Base-by-base conservation (phyloP, 2,797 vertebrate species). In the Sebastes wilsoni region DNA sequence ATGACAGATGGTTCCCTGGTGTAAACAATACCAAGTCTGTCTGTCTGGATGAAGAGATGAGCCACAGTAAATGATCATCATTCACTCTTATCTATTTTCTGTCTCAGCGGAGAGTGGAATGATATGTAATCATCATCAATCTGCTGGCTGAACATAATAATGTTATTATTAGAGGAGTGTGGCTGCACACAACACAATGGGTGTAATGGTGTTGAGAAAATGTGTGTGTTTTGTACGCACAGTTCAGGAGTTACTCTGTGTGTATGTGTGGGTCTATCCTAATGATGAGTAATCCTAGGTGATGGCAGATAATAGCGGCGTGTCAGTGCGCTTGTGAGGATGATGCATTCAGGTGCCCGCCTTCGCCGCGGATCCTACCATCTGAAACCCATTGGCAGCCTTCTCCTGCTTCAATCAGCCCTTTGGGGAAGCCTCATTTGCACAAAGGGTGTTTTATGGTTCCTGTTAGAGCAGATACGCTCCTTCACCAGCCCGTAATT, bases 81-180 rank as follows among this genome's bases (percentile, higher is more conserved):
- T 64, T 89, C 78, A 77, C 81, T 82, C 72, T 83, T 86, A 88
- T 91, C 79, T 81, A 82, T 87, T 90, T 89, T 90, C 89, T 86
- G 85, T 88, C 89, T 89, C 75, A 66, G 84, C 23, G 8, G 83
- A 88, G 84, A 88, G 83, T 72, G 70, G 74, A 87, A 89, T 87
- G 83, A 88, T 68, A 67, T 66, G 80, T 86, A 87, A 93, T 92
- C 86, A 93, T 88, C 88, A 91, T 93, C 88, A 92, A 84, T 90
- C 91, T 85, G 85, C 83, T 36, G 79, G 49, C 75, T 83, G 80
- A 90, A 90, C 85, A 85, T 86, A 87, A 90, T 88, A 74, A 88
- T 79, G 72, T 88, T 88, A 84, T 91, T 85, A 91, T 92, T 89
- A 90, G 80, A 88, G 58, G 60, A 83, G 87, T 67, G 75, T 22